Base-by-base conservation (phyloP, 2,888 invertebrate genomes). In the Dione vanillae region DNA sequence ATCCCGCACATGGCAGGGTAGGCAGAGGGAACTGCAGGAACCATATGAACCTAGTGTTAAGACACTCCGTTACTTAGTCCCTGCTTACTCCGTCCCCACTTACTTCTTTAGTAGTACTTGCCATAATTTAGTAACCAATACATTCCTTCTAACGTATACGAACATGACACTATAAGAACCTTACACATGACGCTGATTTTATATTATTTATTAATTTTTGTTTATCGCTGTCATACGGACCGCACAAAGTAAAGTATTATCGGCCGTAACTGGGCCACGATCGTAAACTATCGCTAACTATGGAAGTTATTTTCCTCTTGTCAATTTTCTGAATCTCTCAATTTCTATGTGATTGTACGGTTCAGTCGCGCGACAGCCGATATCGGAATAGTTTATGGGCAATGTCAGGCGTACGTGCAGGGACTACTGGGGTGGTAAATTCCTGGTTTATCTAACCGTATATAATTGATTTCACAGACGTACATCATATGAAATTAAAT, bases 311-410 rank as follows among this genome's bases (percentile, higher is more conserved):
- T 78, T 76, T 76, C 73, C 75, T 74, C 75, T 77, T 77, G 78
- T 75, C 76, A 70, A 70, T 82, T 80, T 81, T 76, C 75, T 76
- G 75, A 78, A 76, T 78, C 75, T 77, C 80, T 80, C 80, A 83
- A 82, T 83, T 83, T 81, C 78, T 81, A 74, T 79, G 78, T n/a
- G 83, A 79, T 77, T 76, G 78, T 82, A 79, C 77, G 80, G 80
- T 77, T 82, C 80, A 82, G 79, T 76, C 80, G 78, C 78, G 80
- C 80, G 83, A 82, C 83, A 83, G 81, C 85, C 84, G 84, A 87
- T 89, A 87, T 86, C 84, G 77, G 80, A 83, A 86, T 90, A 84
- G 83, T 90, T 90, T 89, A 90, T 88, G 80, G 82, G 81, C 83
- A 80, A 82, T 84, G 85, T 82, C 82, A 76, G 80, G 75, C 79